These are phyloP conservation scores for Orientallactaga bullata DNA, from an alignment of 2,113 vertebrate genomes.

Conservation along the genomic window DNA sequence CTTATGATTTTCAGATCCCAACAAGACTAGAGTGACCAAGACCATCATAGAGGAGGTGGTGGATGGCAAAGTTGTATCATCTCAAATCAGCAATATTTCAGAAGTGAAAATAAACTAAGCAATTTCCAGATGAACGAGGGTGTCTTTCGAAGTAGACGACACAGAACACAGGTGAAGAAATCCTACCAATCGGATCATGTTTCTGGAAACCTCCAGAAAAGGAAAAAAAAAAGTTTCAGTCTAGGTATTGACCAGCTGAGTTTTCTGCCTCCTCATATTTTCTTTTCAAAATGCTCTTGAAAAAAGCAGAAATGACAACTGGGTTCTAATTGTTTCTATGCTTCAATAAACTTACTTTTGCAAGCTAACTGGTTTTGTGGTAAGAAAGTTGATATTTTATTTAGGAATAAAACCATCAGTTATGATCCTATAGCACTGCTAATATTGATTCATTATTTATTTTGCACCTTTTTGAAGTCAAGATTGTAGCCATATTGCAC, in stretches of 20 bases:
- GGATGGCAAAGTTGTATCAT: constrained; percentile 87
- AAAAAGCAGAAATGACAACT: constrained; percentile 51
- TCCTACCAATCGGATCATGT: background rate
- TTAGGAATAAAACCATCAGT: background rate
- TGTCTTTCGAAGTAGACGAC: constrained; percentile 63
- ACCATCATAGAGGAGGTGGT: constrained; percentile 88
- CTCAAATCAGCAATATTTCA: constrained; percentile 81
- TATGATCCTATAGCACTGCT: background rate
- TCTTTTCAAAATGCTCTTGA: constrained; percentile 51
- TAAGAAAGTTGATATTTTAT: background rate
- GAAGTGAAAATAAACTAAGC: constrained; percentile 81
- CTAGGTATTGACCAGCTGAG: constrained; percentile 7
- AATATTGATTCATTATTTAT: background rate
- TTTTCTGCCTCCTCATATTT: constrained; percentile 42
- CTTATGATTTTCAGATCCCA: constrained; percentile 78
- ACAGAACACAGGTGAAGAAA: background rate
- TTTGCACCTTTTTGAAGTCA: background rate
- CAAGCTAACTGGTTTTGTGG: constrained; percentile 52
- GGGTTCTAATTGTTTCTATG: constrained; percentile 34
- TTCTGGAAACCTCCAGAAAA: constrained; percentile 59
- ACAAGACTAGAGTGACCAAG: constrained; percentile 85
- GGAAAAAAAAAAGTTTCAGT: constrained; percentile 10
- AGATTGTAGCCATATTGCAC: background rate
- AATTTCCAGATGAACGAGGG: constrained; percentile 60
- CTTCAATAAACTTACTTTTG: constrained; percentile 82